These are phyloP conservation scores for Baccha elongata DNA, from an alignment of 2,888 invertebrate genomes.

Conservation along the genomic window DNA sequence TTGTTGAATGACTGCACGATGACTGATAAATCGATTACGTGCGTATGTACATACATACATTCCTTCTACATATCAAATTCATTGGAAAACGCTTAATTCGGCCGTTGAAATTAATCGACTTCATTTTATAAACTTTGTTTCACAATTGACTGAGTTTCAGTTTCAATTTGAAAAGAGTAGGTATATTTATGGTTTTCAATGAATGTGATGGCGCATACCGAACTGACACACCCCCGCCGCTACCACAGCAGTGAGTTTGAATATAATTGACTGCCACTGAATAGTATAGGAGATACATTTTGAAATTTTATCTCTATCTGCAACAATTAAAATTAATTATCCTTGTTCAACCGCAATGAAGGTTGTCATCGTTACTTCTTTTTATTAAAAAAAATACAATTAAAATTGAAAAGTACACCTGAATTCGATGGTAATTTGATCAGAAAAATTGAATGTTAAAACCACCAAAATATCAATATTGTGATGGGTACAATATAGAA, in stretches of 20 bases:
- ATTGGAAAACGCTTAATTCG: constrained; percentile 45
- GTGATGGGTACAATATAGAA: no score
- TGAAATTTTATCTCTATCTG: constrained; percentile 41
- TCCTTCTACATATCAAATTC: constrained; percentile 9
- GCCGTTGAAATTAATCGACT: constrained; percentile 43
- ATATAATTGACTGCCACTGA: neutral
- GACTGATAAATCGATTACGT: constrained; percentile 55
- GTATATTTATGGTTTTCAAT: constrained; percentile 16
- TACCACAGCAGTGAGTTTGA: no score
- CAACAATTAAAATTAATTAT: constrained; percentile 65
- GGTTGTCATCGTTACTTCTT: neutral
- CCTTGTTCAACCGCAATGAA: constrained; percentile 12
- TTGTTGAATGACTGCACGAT: constrained; percentile 12
- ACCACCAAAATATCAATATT: no score
- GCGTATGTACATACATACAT: no score
- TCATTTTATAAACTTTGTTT: constrained; percentile 42
- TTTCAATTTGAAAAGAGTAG: constrained; percentile 13
- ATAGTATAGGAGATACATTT: constrained; percentile 29
- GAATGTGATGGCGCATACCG: neutral
- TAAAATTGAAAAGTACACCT: constrained; percentile 16
- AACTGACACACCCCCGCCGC: constrained; percentile 14
- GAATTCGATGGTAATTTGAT: constrained; percentile 5
- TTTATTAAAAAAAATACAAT: neutral
- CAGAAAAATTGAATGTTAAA: neutral
- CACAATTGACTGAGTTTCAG: constrained; percentile 47